Evolutionary conservation across 2,888 invertebrate genomes (phyloP), one percentile per base, ranked within the genome.

Genomic region (Nomada hirtipes): DNA sequence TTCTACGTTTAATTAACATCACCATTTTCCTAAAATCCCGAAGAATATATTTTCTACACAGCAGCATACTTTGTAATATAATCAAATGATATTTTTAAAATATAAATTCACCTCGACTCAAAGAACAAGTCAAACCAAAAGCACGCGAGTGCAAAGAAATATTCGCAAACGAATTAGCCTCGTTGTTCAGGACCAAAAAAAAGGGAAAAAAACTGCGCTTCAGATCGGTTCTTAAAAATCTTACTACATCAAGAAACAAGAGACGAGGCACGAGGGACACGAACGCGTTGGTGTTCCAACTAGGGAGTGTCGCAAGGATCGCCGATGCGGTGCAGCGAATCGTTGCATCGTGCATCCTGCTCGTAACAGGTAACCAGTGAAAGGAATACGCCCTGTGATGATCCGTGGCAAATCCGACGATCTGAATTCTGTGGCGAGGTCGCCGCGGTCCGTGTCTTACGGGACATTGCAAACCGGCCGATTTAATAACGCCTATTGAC

Each of bases 301-400:
- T 61, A 81, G 63, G 63, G 75, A 80, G 79, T 88, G 88, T 86
- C 86, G 90, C 86, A 90, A 90, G 86, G 80, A 89, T 88, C 83
- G 71, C 61, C 81, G 77, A 85, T 79, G 83, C 83, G 83, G 83
- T 72, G 72, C 80, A 77, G 74, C 79, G 77, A 82, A 77, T 80
- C 79, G 82, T 87, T 85, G 76, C 81, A 68, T 76, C 72, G 82
- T 80, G 77, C 79, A 81, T 85, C 84, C 80, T 63, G 74, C 74
- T 85, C 69, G 69, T 55, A 78, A 74, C 70, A 76, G 70, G 55
- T 73, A 74, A 60, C 72, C 83, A 87, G 92, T 92, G 92, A 92
- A 92, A 92, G 92, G 92, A 91, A 90, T 86, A 92, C 92, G 91
- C 92, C 92, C 91, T 91, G 87, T 84, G 89, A 91, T 90, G 88